Base-by-base conservation (phyloP, 1,140 invertebrate species). In the Parapsyche elsis region DNA sequence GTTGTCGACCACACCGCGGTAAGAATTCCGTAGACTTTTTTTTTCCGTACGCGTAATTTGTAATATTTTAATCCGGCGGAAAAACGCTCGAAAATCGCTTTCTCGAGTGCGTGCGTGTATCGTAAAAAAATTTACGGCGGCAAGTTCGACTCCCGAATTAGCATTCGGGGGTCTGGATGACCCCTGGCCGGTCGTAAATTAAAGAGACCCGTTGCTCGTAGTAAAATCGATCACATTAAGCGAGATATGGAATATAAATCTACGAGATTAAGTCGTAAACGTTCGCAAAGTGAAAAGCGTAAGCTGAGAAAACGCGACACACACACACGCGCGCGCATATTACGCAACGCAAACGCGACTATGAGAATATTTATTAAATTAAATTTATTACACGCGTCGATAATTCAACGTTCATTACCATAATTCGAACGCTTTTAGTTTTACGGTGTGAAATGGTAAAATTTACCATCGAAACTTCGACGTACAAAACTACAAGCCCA, bases 211-310 rank as follows among this genome's bases (percentile, higher is more conserved):
- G 71, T 74, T 61, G 21, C 64, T 19, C 16, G 21, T 67, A 26
- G 23, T 26, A 26, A 26, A 67, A 67, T 67, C 23, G 64, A 67
- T 67, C 64, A 24, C 64, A 57, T 57, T 21, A 57, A 57, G 53
- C 19, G 64, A 19, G 30, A 38, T 38, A 38, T 38, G 30, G 30
- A 38, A 38, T 38, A 19, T 49, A 45, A 74, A 74, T 44, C 71
- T 38, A 21, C 21, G 19, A 74, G 71, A 74, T 74, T 74, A 74
- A 46, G 71, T 74, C 71, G 71, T 74, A 74, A 74, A 74, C 38
- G 30, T 16, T 30, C 16, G 30, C 67, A 7, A 24, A 71, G 67
- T 38, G 24, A 44, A 71, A 71, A 71, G 21, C 67, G 24, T 71
- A 46, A 74, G 71, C 30, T 12, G 71, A 38, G 30, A 38, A 38